A percentile compares a stretch with the other conserved stretches of the same genome.
phyloP scores from a whole-genome alignment of 1,140 invertebrate species.

The Anoplophora glabripennis region DNA sequence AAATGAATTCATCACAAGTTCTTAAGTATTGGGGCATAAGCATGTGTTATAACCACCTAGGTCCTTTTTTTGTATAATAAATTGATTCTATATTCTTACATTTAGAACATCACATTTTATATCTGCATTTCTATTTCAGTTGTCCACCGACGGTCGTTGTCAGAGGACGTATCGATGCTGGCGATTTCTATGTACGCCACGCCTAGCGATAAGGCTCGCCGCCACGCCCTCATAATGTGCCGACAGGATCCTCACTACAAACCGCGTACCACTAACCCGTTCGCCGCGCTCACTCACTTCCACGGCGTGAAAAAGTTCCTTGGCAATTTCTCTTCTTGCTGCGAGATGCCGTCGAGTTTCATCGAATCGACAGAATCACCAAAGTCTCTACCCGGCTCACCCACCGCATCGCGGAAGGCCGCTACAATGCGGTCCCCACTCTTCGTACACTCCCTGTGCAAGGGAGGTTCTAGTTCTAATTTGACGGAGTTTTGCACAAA shows the following conservation, averaged over 20 bases:
- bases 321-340: conserved; percentile 72
- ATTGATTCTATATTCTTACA: too few species aligned
- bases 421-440: conserved; percentile 39
- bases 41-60: too few species aligned
- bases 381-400: conserved; percentile 53
- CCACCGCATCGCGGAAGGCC: conserved; percentile 47
- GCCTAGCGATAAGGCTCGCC: conserved; percentile 72
- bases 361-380: conserved; percentile 47
- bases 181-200: conserved; percentile 53
- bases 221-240: conserved; percentile 69
- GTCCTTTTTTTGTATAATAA: too few species aligned
- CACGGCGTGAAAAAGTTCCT: conserved; percentile 76
- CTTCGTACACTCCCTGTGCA: conserved; percentile 50
- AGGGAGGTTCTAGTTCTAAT: conserved; percentile 50
- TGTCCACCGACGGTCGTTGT: conserved; percentile 65
- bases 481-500: conserved; percentile 40
- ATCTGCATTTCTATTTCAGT: conserved; percentile 45
- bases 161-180: conserved; percentile 61
- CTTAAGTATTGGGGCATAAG: too few species aligned
- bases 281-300: conserved; percentile 63
- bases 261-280: conserved; percentile 67
- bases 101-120: too few species aligned
- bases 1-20: too few species aligned
- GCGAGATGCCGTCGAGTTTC: conserved; percentile 66
- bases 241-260: conserved; percentile 76